Conservation (phyloP, 2,797 vertebrate genomes). For the Percopsis omiscomaycus region DNA sequence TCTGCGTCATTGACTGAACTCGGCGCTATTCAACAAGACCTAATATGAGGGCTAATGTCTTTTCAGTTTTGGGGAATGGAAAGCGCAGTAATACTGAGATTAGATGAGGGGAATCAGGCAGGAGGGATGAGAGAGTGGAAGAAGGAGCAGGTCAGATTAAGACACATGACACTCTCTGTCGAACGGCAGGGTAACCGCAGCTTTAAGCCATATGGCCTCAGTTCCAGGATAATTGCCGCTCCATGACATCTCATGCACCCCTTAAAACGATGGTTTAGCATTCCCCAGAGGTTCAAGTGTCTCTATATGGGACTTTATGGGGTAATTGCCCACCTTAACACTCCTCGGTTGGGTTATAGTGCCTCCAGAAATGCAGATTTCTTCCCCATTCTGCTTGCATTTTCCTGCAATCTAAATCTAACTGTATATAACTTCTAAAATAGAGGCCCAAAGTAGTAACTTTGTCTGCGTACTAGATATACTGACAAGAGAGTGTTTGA, state of each 20-base stretch:
- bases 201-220: constrained; percentile 18
- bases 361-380: no score
- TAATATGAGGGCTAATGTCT: constrained; percentile 52
- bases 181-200: constrained; percentile 31
- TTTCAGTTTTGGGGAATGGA: constrained; percentile 46
- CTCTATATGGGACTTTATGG: constrained; percentile 18
- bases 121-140: constrained; percentile 28
- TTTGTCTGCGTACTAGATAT: no score
- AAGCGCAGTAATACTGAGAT: constrained; percentile 46
- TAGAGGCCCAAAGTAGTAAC: no score
- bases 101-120: constrained; percentile 39
- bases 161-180: background rate
- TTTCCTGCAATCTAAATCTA: no score
- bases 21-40: constrained; percentile 55
- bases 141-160: constrained; percentile 20
- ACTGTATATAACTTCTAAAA: no score
- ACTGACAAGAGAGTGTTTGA: no score
- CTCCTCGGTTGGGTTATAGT: no score
- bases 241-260: constrained; percentile 13
- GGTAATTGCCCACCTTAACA: constrained; percentile 8
- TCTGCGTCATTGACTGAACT: constrained; percentile 61
- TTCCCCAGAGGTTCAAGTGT: constrained; percentile 4
- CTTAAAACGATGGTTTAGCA: constrained; percentile 16
- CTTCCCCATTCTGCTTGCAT: no score
- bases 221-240: constrained; percentile 24